Conservation (phyloP, 2,797 vertebrate species). For the Botia kubotai region DNA sequence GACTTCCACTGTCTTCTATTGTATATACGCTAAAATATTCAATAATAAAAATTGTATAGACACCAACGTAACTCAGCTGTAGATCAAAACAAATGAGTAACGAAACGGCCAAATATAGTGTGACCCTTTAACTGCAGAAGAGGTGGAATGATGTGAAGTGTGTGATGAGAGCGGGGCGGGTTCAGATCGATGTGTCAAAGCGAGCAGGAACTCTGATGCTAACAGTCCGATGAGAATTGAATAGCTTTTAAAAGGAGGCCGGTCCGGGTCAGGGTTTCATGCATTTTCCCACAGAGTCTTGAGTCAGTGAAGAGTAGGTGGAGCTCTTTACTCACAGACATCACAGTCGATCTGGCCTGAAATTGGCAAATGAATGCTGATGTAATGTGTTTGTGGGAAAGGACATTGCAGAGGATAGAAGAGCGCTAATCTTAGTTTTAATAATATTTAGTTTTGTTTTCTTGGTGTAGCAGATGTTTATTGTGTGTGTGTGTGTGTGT, state of each 20-base stretch:
- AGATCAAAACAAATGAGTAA: too few species aligned
- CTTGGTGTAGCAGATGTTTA: slow-evolving; percentile 21
- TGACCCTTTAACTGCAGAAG: background rate
- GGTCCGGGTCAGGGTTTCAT: slow-evolving; percentile 29
- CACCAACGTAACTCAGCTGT: background rate
- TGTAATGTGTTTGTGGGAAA: slow-evolving; percentile 20
- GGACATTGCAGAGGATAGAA: background rate
- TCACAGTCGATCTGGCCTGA: slow-evolving; percentile 20
- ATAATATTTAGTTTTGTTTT: slow-evolving; percentile 37
- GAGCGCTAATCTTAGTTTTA: too few species aligned
- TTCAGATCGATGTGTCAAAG: slow-evolving; percentile 39
- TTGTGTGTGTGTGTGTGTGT: background rate
- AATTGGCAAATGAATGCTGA: slow-evolving; percentile 24
- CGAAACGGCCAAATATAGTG: background rate
- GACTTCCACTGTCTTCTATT: too few species aligned
- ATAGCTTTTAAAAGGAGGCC: slow-evolving; percentile 45
- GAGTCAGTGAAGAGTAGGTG: slow-evolving; percentile 31
- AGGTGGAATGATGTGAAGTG: slow-evolving; percentile 13
- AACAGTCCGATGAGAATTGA: slow-evolving; percentile 44
- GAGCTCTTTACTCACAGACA: background rate
- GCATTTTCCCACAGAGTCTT: slow-evolving; percentile 40
- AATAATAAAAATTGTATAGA: background rate
- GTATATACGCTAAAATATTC: too few species aligned
- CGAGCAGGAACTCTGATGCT: slow-evolving; percentile 39
- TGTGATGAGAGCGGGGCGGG: background rate